These are phyloP conservation scores for Salvelinus fontinalis DNA, from an alignment of 2,113 vertebrate genomes.

Conservation along the genomic window DNA sequence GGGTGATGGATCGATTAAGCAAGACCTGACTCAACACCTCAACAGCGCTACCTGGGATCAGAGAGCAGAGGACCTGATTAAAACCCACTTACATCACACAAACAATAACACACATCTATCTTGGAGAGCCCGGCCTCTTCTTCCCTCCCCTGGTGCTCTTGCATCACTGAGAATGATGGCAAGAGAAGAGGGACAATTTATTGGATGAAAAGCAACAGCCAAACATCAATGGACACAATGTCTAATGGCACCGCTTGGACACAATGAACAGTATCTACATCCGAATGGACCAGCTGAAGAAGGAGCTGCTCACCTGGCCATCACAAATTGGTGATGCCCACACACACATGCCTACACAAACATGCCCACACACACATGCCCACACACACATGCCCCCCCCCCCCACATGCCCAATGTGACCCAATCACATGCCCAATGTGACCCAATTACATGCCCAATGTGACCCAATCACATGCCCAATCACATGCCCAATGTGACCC, in stretches of 20 bases:
- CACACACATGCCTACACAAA: no score
- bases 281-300: slow-evolving; percentile 50
- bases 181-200: slow-evolving; percentile 52
- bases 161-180: slow-evolving; percentile 61
- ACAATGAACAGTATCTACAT: slow-evolving; percentile 66
- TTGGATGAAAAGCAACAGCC: slow-evolving; percentile 48
- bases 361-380: no score
- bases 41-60: slow-evolving; percentile 80
- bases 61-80: slow-evolving; percentile 83
- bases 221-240: slow-evolving; percentile 58
- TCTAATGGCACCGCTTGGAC: slow-evolving; percentile 61
- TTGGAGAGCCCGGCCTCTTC: slow-evolving; percentile 54
- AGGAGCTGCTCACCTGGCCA: slow-evolving; percentile 48
- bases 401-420: no score
- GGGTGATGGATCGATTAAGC: slow-evolving; percentile 81
- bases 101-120: slow-evolving; percentile 87
- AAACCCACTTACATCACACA: slow-evolving; percentile 86
- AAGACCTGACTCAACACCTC: slow-evolving; percentile 84
- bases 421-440: no score
- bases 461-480: no score
- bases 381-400: neutral
- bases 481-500: no score
- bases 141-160: slow-evolving; percentile 51
- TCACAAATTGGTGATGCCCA: neutral
- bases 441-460: no score